Evolutionary conservation across 2,113 vertebrate genomes (phyloP).

Genomic region (Gallinago paraguaiae): DNA sequence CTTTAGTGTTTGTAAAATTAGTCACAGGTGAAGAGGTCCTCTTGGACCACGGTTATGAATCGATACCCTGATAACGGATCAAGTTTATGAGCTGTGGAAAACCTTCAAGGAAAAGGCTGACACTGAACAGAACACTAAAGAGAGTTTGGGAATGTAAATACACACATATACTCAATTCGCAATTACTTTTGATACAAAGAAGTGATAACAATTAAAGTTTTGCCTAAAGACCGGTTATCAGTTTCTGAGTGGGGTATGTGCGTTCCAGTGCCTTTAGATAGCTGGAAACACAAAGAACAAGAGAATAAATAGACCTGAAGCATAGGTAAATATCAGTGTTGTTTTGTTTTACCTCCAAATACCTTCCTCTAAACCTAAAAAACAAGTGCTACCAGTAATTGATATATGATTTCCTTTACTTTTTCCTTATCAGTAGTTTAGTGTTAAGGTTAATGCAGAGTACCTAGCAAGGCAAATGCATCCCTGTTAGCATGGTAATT

Average conservation of each 20-base stretch:
- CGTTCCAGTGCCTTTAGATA: background rate
- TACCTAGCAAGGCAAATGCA: background rate
- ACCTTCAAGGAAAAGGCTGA: background rate
- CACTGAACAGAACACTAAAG: background rate
- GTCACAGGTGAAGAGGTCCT: background rate
- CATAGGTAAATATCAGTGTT: background rate
- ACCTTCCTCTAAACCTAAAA: background rate
- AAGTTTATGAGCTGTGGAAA: background rate
- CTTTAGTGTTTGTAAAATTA: background rate
- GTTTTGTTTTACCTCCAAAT: background rate
- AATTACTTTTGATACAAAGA: background rate
- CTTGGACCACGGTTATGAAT: background rate
- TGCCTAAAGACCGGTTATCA: rapidly evolving
- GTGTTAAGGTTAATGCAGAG: background rate
- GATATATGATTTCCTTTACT: background rate
- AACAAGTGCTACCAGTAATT: background rate
- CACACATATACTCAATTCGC: background rate
- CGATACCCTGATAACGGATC: background rate
- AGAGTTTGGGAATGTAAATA: background rate
- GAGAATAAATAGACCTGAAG: background rate
- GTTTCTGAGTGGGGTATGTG: background rate
- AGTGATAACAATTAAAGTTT: background rate
- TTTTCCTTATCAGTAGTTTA: background rate
- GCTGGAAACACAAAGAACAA: background rate
- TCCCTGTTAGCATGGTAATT: background rate